A percentile compares a stretch with the other conserved stretches of the same genome.
These are phyloP conservation scores for Perca fluviatilis DNA, from an alignment of 2,113 vertebrate genomes.

Conservation along the genomic window DNA sequence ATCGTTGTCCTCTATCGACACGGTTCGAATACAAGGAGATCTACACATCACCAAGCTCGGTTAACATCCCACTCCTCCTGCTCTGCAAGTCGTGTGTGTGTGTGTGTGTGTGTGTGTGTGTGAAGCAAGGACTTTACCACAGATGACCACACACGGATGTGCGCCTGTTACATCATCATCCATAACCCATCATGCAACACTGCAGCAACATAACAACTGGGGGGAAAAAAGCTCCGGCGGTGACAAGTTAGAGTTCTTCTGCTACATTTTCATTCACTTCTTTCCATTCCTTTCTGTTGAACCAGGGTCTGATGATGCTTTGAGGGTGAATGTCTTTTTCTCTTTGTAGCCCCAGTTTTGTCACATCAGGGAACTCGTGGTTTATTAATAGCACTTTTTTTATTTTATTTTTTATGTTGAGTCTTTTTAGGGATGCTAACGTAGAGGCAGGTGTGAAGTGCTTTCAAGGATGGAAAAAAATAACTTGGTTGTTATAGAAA, in stretches of 20 bases:
- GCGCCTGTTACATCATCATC: constrained; percentile 45
- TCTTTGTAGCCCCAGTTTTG: constrained; percentile 52
- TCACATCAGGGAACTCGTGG: constrained; percentile 55
- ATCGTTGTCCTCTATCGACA: constrained; percentile 93
- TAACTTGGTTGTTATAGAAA: background rate
- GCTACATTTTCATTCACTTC: constrained; percentile 15
- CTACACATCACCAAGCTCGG: constrained; percentile 98
- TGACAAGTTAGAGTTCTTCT: constrained; percentile 31
- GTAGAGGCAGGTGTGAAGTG: constrained; percentile 34
- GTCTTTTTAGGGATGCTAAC: constrained; percentile 36
- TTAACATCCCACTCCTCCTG: constrained; percentile 74
- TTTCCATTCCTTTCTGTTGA: constrained; percentile 36
- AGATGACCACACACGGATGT: constrained; percentile 41
- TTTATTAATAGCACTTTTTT: constrained; percentile 50
- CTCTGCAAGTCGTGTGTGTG: constrained; percentile 26
- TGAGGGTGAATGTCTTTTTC: constrained; percentile 55
- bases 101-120: background rate
- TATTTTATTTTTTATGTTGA: constrained; percentile 38
- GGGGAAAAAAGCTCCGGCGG: constrained; percentile 9
- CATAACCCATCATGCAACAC: constrained; percentile 56
- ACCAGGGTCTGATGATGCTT: constrained; percentile 39
- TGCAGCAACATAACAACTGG: constrained; percentile 42
- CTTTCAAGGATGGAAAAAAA: background rate
- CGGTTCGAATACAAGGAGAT: constrained; percentile 96
- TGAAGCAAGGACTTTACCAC: constrained; percentile 65